These are phyloP conservation scores for Mactra quadrangularis DNA, from an alignment of 1,140 invertebrate species.

Conservation along the genomic window DNA sequence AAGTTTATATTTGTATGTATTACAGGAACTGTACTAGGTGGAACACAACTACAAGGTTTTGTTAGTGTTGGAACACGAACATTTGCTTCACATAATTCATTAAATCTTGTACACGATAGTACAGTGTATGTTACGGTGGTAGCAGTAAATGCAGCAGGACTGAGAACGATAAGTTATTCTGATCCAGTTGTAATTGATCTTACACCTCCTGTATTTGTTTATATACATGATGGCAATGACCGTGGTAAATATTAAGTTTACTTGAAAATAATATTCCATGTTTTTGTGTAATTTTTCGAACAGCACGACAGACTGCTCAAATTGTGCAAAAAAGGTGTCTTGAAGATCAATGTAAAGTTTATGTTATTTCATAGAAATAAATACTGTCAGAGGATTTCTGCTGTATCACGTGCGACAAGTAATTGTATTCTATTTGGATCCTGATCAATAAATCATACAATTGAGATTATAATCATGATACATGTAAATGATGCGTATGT, in stretches of 20 bases:
- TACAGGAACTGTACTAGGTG: constrained; percentile 68
- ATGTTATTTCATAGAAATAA: too few relatives aligned
- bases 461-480: too few relatives aligned
- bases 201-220: constrained; percentile 64
- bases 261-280: background rate
- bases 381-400: too few relatives aligned
- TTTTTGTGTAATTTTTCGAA: background rate
- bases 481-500: too few relatives aligned
- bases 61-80: constrained; percentile 65
- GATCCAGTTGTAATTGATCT: constrained; percentile 67
- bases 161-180: constrained; percentile 66
- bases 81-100: constrained; percentile 62
- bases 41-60: constrained; percentile 70
- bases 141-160: constrained; percentile 70
- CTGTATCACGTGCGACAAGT: too few relatives aligned
- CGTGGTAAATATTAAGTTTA: constrained; percentile 26
- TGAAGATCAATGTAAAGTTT: too few relatives aligned
- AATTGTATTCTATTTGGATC: too few relatives aligned
- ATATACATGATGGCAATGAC: constrained; percentile 67
- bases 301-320: too few relatives aligned
- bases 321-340: too few relatives aligned
- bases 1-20: too few relatives aligned
- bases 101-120: constrained; percentile 64
- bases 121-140: constrained; percentile 69
- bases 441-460: too few relatives aligned